Base-by-base conservation (phyloP, 2,113 vertebrate species). In the Gymnocephalus cernua region DNA sequence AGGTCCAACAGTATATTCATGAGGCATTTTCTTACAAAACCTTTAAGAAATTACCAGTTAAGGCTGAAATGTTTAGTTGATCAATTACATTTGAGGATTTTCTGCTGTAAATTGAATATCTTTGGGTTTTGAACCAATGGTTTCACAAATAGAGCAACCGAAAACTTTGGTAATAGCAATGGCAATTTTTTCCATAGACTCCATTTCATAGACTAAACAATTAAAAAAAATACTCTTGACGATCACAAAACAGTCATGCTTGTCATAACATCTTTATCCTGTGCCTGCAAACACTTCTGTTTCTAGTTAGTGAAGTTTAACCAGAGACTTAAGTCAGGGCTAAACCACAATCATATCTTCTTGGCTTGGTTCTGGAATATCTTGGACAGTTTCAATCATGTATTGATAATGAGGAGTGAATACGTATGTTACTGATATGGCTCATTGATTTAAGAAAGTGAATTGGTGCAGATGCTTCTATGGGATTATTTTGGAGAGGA, bases 401-500 rank as follows among this genome's bases (percentile, higher is more conserved):
- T 41, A 58, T 14, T 38, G 50, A 51, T 4, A 14, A 12, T 32
- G 13, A 76, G 45, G 38, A 79, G 21, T 14, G 67, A 44, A 85
- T 68, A 27, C 63, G 50, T 32, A 10, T 57, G 79, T 77, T 23
- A 77, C 56, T 58, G 82, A 88, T 62, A 72, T 3, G 35, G 82
- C 77, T 80, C 38, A 88, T 91, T 88, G 83, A 89, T 90, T 89
- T 70, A 75, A 77, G 45, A 56, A 44, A 70, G 58, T 65, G 25
- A 86, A 85, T 82, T 63, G 76, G 38, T 64, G 32, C 85, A 86
- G 85, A 77, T 87, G 85, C 85, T 75, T 89, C 79, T 56, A 13
- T n/a, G 56, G 83, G 83, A 92, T 90, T 91, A 70, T 84, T 92
- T 78, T 72, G 53, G 56, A 78, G 53, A 73, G 81, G 90, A 88